Evolutionary conservation across 2,888 invertebrate species (phyloP).

Genomic region (Digitonthophagus gazella): DNA sequence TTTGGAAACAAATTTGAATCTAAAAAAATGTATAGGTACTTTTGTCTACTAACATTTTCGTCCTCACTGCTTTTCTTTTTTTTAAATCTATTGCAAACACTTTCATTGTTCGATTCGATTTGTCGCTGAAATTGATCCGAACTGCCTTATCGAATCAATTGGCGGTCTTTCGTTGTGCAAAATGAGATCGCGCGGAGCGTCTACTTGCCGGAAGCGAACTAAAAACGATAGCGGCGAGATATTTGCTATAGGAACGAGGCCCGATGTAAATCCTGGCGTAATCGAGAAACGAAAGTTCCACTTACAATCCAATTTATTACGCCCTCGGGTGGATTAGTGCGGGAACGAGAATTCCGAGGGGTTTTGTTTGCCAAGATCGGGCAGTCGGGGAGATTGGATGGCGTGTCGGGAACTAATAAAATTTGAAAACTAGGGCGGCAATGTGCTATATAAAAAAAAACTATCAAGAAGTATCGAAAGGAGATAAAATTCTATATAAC

Average conservation of each 20-base stretch:
- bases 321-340: neutral
- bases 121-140: neutral
- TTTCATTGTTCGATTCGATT: neutral
- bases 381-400: neutral
- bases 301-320: slow-evolving; percentile 14
- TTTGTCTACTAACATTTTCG: too few species aligned
- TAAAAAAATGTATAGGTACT: too few species aligned
- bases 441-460: neutral
- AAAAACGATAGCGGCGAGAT: neutral
- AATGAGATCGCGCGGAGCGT: neutral
- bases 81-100: too few species aligned
- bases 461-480: neutral
- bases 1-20: too few species aligned
- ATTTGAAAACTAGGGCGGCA: neutral
- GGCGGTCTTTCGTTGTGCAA: neutral
- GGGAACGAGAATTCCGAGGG: neutral
- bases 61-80: too few species aligned
- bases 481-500: too few species aligned
- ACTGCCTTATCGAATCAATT: slow-evolving; percentile 1
- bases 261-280: slow-evolving; percentile 8
- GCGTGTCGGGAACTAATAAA: neutral
- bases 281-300: slow-evolving; percentile 1
- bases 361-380: neutral
- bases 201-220: neutral
- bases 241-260: slow-evolving; percentile 3